Base-by-base conservation (phyloP, 2,113 vertebrate genomes). In the Chlorodrepanis virens region DNA sequence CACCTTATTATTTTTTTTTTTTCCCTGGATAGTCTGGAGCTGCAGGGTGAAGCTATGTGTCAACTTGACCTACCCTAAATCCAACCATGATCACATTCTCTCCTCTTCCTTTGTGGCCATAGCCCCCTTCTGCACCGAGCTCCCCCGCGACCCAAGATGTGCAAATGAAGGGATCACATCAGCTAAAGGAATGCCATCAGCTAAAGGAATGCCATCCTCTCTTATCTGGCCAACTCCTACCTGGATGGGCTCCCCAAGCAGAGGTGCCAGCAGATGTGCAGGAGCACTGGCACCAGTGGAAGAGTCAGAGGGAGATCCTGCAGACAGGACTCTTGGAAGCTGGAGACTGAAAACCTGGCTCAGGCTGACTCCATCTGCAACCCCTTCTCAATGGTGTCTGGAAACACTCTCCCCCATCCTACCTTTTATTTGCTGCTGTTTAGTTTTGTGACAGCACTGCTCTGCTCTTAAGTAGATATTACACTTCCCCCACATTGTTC, bases 131-230 rank as follows among this genome's bases (percentile, higher is more conserved):
- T 5, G 2, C 20, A 64, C 31, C 13, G 49, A 21, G 24, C 19
- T 45, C 6, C 15, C 6, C 11, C 0, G 0, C 11, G 37, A 83
- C 4, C 53, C 2, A 1, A 52, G 5, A 54, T 0, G 2, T 16
- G 22, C 6, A 35, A 91, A 71, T 1, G 0, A 79, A 50, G 35
- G 35, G 52, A 37, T 69, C 24, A 12, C 44, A 52, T 37, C 52
- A 83, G 56, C 21, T 63, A 33, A n/a, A 57, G 24, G 3, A 35
- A 56, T 29, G 10, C 3, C 47, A 17, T 28, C 42, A 84, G 52
- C 22, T 56, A 31, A 29, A 57, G 29, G 3, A 35, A 52, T 29
- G 10, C 4, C 47, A 17, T 28, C 47, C 18, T 82, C n/a, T 57
- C 9, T 79, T 50, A 27, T 5, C 39, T 5, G 3, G 24, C 40